A percentile compares a stretch with the other conserved stretches of the same genome.
Conservation (phyloP, 2,113 vertebrate species). For the Tachysurus fulvidraco region DNA sequence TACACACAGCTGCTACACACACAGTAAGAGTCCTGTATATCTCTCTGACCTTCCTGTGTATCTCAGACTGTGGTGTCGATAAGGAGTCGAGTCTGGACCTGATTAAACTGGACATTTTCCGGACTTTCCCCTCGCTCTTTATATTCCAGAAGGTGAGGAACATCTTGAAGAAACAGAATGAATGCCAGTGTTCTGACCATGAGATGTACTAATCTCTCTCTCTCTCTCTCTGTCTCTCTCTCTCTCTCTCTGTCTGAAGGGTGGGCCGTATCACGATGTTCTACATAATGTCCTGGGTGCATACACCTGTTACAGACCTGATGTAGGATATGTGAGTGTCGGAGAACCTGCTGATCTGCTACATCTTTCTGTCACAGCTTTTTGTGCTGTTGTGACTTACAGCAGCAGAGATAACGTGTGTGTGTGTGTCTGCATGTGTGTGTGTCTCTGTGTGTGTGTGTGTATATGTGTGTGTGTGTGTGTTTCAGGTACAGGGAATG, state of each 20-base stretch:
- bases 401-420: background rate
- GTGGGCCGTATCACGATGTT: constrained; percentile 94
- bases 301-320: constrained; percentile 96
- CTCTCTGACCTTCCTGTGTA: background rate
- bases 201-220: background rate
- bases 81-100: constrained; percentile 93
- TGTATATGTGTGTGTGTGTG: constrained; percentile 26
- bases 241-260: constrained; percentile 66
- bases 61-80: constrained; percentile 82
- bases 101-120: constrained; percentile 96
- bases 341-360: background rate
- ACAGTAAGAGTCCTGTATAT: background rate
- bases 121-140: constrained; percentile 92
- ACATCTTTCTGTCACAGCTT: background rate
- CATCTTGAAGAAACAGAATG: background rate
- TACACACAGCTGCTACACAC: background rate
- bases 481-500: constrained; percentile 94
- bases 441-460: constrained; percentile 4
- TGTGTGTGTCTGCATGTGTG: background rate
- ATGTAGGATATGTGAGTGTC: constrained; percentile 95
- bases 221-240: background rate
- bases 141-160: constrained; percentile 91
- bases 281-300: constrained; percentile 94
- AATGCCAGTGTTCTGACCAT: background rate
- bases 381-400: background rate